Base-by-base conservation (phyloP, 1,140 invertebrate genomes). In the Lepeophtheirus salmonis region DNA sequence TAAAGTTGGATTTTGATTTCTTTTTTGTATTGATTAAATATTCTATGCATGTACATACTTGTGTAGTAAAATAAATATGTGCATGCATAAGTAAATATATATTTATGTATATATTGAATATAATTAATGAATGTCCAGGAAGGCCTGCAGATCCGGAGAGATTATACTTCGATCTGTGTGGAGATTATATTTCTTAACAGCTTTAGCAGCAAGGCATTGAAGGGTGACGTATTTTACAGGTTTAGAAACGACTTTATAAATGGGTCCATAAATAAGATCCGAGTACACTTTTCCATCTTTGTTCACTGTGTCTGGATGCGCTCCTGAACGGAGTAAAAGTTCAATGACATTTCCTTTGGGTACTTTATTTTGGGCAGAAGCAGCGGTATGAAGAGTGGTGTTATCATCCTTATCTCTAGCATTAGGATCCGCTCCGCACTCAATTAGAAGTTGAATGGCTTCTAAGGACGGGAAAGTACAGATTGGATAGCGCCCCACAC, bases 231-330 rank as follows among this genome's bases (percentile, higher is more conserved):
- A 83, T 64, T 79, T 79, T n/a, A 88, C 70, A 2, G 82, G 83
- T 70, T 85, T 82, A n/a, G 87, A 76, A 50, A 83, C 74, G 63
- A 81, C 72, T 63, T 79, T 76, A 24, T 81, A 70, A 54, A 70
- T 71, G 66, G 80, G 80, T 59, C 72, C 73, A 49, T 76, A 73
- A 26, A 88, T 69, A 53, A 89, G 68, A 61, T 78, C 75, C 56
- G 81, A 77, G 63, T 87, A 86, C 0, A 84, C 89, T 64, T 83
- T 78, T 17, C 82, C 82, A 30, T 81, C 74, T 63, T 78, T 75
- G 70, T 95, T 92, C 49, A 83, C 80, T n/a, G 79, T 76, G 72
- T 94, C 89, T 55, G 91, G 74, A 72, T 96, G 89, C 10, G 85
- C 85, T 22, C 87, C 88, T 65, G 79, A 74, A 2, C 80, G 73